Evolutionary conservation across 2,888 invertebrate species (phyloP).

Genomic region (Macrophya annulata): DNA sequence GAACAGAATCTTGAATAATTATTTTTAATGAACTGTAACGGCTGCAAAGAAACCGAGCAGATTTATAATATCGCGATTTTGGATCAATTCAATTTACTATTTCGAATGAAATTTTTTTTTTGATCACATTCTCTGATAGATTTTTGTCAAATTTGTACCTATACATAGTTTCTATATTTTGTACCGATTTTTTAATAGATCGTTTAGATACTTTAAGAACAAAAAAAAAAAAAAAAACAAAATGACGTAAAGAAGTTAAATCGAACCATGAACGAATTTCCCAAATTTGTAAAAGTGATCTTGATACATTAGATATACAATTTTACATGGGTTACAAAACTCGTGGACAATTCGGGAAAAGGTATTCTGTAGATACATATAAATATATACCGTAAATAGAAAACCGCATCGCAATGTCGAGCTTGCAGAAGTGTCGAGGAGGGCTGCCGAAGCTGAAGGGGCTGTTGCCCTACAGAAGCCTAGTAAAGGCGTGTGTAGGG

Average conservation of each 20-base stretch:
- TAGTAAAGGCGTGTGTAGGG: conserved; percentile 76
- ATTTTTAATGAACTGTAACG: too few species aligned
- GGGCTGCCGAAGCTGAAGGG: conserved; percentile 65
- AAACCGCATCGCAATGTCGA: conserved; percentile 2
- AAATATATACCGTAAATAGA: neutral
- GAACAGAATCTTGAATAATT: too few species aligned
- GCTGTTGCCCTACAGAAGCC: conserved; percentile 79
- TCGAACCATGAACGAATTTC: too few species aligned
- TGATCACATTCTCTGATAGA: neutral
- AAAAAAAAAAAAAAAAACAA: neutral
- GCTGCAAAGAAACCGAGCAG: too few species aligned
- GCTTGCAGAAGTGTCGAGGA: conserved; percentile 33
- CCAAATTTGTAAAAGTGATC: too few species aligned
- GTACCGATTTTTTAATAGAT: neutral
- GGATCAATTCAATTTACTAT: too few species aligned
- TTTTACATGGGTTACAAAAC: neutral
- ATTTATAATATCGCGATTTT: too few species aligned
- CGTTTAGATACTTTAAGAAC: too few species aligned
- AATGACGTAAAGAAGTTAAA: too few species aligned
- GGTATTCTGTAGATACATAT: neutral
- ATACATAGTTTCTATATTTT: too few species aligned
- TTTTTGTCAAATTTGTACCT: neutral
- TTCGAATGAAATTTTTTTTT: too few species aligned
- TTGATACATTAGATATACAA: neutral
- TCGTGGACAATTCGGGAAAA: neutral